Evolutionary conservation across 2,888 invertebrate species (phyloP), one percentile per base, ranked within the genome.

Genomic region (Eutolmus rufibarbis): DNA sequence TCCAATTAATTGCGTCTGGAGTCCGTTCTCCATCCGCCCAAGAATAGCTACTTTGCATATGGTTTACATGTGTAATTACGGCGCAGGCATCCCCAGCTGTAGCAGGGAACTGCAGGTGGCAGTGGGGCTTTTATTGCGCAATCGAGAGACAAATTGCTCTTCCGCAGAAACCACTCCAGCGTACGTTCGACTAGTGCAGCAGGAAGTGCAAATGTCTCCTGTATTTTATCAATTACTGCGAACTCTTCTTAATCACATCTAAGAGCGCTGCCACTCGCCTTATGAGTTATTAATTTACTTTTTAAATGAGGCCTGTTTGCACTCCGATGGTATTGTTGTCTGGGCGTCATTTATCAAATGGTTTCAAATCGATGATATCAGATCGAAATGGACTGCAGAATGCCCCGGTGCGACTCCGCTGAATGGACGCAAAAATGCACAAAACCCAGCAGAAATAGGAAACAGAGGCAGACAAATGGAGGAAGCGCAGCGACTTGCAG

Each of bases 331-430:
- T 31, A 87, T 87, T 87, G 87, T 87, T 87, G 84, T 84, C 84
- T 46, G 43, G 74, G 19, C 34, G 76, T 82, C 84, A 84, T 87
- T 87, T 84, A 87, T 87, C 87, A 87, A 87, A 77, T 34, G 77
- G 46, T 76, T 76, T 82, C 84, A 84, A 87, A 84, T 87, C 87
- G 87, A 84, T 87, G 84, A 40, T 87, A 87, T 87, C 87, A 84
- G 87, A 56, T 57, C 77, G 74, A 34, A 74, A 76, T 19, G 57
- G 74, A 87, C 74, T 87, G 14, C 51, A 51, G 40, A 46, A n/a
- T 51, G 79, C 34, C 34, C 78, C 66, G 16, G 31, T 23, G 82
- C 19, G 82, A 46, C 19, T 51, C 51, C 19, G 31, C 28, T 34
- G 74, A 81, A 66, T 57, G 23, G 37, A 23, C 37, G 46, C 37